Conservation (phyloP, 92 coral and sea anemone species). For the Siderastrea radians region DNA sequence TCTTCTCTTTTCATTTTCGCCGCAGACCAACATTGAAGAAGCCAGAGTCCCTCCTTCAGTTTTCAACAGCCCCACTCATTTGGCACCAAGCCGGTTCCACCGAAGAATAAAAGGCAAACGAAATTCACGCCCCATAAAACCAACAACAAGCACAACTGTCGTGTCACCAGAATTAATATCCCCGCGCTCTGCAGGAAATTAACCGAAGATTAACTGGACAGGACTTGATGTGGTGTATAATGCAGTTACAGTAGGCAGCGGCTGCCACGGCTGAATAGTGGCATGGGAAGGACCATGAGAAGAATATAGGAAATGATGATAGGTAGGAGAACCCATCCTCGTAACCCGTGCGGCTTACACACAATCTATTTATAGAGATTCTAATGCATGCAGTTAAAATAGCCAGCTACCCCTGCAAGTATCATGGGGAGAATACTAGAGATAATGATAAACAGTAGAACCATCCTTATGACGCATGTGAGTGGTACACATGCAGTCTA, state of each 20-base stretch:
- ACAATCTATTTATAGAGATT: no score
- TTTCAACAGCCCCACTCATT: slow-evolving; percentile 8
- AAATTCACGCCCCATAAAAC: slow-evolving; percentile 17
- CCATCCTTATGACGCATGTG: no score
- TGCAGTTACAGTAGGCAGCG: slow-evolving; percentile 19
- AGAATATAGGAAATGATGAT: not conserved
- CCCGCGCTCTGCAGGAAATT: slow-evolving; percentile 67
- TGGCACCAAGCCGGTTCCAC: slow-evolving; percentile 11
- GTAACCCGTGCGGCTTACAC: not conserved
- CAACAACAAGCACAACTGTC: slow-evolving; percentile 1
- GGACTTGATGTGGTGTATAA: slow-evolving; percentile 55
- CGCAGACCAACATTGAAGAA: slow-evolving; percentile 14
- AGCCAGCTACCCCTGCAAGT: no score
- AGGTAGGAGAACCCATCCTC: not conserved
- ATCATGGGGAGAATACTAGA: no score
- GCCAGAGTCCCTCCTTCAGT: not conserved
- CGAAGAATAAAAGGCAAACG: slow-evolving; percentile 54
- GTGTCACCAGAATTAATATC: slow-evolving; percentile 63
- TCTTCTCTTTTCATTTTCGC: not conserved
- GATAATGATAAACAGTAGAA: no score
- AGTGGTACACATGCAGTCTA: no score
- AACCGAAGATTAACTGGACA: slow-evolving; percentile 64
- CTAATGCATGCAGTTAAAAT: no score
- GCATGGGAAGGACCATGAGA: not conserved
- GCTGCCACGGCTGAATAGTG: no score